Conservation (phyloP, 2,888 invertebrate genomes). For the Epirrita christyi region DNA sequence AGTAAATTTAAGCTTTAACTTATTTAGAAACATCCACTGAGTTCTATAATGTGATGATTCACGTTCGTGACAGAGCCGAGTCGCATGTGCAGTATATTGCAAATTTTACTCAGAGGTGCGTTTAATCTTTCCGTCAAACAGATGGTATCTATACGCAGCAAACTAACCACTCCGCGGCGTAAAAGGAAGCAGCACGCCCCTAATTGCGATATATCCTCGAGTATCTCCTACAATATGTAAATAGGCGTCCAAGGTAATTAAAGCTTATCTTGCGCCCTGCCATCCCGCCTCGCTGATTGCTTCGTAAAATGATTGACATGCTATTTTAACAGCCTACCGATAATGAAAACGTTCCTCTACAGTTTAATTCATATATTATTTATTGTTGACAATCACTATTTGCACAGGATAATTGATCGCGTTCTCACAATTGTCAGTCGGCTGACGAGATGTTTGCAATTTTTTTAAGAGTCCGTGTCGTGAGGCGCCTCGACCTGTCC, state of each 20-base stretch:
- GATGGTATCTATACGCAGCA: constrained; percentile 73
- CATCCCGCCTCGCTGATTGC: constrained; percentile 74
- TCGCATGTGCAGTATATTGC: constrained; percentile 42
- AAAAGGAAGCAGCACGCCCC: constrained; percentile 79
- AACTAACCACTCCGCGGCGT: constrained; percentile 64
- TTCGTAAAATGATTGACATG: constrained; percentile 81
- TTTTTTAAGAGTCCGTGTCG: constrained; percentile 68
- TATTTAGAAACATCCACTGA: too few species aligned
- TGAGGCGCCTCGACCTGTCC: constrained; percentile 60
- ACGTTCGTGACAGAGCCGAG: constrained; percentile 3
- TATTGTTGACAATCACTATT: constrained; percentile 81
- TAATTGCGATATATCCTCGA: constrained; percentile 80
- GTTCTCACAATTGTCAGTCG: constrained; percentile 82
- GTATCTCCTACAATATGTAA: constrained; percentile 82
- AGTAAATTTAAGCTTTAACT: constrained; percentile 5
- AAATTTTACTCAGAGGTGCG: constrained; percentile 56
- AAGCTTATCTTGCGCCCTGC: constrained; percentile 78
- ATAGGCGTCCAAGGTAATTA: constrained; percentile 81
- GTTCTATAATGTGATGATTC: too few species aligned
- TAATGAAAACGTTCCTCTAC: constrained; percentile 76
- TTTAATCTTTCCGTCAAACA: constrained; percentile 75
- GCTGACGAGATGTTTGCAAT: constrained; percentile 73
- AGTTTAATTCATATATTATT: constrained; percentile 75
- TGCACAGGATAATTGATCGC: constrained; percentile 81
- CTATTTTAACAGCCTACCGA: constrained; percentile 75